Evolutionary conservation across 2,113 vertebrate species (phyloP).

Genomic region (Toxotes jaculatrix): DNA sequence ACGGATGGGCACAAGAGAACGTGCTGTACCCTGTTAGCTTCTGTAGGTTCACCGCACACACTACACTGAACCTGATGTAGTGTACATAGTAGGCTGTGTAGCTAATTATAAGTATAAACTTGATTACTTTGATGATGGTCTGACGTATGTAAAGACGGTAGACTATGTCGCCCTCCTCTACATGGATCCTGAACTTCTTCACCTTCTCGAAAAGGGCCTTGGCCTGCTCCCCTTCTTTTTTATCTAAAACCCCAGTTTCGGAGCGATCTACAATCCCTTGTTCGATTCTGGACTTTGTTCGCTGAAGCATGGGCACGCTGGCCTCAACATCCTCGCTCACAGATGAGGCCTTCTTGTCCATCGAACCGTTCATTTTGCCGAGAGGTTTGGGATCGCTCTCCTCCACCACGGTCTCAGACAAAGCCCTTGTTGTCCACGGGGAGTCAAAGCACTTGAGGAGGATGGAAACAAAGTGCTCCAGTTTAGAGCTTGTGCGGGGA

Average conservation of each 20-base stretch:
- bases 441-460: conserved; percentile 98
- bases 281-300: conserved; percentile 95
- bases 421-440: conserved; percentile 95
- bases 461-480: conserved; percentile 98
- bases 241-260: conserved; percentile 92
- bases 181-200: conserved; percentile 96
- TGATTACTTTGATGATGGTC: conserved; percentile 98
- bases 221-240: conserved; percentile 92
- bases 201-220: conserved; percentile 88
- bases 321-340: conserved; percentile 97
- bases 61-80: conserved; percentile 91
- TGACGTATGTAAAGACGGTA: conserved; percentile 97
- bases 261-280: conserved; percentile 97
- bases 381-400: conserved; percentile 95
- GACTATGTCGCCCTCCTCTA: conserved; percentile 97
- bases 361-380: conserved; percentile 94
- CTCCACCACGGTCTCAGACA: conserved; percentile 97
- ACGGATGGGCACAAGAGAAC: conserved; percentile 94
- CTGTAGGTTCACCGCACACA: conserved; percentile 92
- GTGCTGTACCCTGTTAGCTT: conserved; percentile 93
- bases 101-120: conserved; percentile 95
- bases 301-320: conserved; percentile 95
- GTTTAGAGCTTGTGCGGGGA: conserved; percentile 96
- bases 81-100: conserved; percentile 95
- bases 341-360: conserved; percentile 92